These are phyloP conservation scores for Corapipo altera DNA, from an alignment of 2,113 vertebrate genomes.

Conservation along the genomic window DNA sequence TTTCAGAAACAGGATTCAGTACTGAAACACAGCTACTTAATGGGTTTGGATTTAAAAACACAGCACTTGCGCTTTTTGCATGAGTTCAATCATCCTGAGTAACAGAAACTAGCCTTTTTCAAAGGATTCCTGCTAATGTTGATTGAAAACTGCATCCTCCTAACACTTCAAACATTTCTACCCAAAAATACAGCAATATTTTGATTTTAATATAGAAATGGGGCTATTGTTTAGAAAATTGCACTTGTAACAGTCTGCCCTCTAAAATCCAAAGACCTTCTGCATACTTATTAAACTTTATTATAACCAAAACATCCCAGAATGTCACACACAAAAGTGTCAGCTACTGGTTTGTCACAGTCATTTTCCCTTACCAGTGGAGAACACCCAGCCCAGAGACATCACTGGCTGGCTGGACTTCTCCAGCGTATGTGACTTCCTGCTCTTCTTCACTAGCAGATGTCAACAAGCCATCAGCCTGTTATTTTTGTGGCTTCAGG, in stretches of 20 bases:
- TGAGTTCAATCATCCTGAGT: not conserved
- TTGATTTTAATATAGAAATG: not conserved
- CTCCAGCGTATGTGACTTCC: not conserved
- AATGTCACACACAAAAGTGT: not conserved
- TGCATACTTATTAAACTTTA: not conserved
- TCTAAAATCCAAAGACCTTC: not conserved
- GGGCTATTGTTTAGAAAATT: not conserved
- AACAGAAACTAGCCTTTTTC: not conserved
- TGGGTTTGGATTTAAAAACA: not conserved
- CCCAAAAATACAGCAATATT: not conserved
- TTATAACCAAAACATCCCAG: not conserved
- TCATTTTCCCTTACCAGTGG: not conserved
- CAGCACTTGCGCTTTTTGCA: not conserved
- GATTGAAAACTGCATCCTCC: not conserved
- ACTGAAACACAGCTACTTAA: not conserved
- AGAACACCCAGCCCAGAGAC: not conserved
- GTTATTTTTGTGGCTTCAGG: not conserved
- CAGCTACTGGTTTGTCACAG: not conserved
- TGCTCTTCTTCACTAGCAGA: not conserved
- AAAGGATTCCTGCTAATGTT: not conserved
- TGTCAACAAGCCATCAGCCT: not conserved
- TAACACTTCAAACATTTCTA: not conserved
- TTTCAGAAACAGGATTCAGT: not conserved
- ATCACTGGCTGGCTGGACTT: not conserved
- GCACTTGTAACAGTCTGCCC: not conserved